These are phyloP conservation scores for Psilopsiagon aurifrons DNA, from an alignment of 2,113 vertebrate genomes.

Conservation along the genomic window DNA sequence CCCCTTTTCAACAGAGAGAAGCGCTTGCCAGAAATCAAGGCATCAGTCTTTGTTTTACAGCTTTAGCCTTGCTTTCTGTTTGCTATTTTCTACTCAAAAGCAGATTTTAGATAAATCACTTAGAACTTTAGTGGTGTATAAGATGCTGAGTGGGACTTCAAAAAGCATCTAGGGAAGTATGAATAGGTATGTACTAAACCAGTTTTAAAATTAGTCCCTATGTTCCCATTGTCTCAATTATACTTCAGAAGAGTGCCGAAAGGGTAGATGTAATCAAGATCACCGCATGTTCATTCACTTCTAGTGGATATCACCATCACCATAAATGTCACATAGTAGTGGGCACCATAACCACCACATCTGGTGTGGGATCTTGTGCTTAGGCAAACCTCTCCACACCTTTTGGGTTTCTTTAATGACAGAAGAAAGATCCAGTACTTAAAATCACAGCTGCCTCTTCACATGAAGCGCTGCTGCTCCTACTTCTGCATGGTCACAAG, in stretches of 20 bases:
- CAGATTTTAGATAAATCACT: neutral
- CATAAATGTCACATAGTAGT: neutral
- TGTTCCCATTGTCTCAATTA: neutral
- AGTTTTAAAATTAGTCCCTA: neutral
- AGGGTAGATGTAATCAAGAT: neutral
- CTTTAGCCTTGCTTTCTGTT: neutral
- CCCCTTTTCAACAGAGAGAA: neutral
- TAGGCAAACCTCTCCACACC: neutral
- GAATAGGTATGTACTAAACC: neutral
- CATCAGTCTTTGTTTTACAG: neutral
- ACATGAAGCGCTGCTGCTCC: accelerated
- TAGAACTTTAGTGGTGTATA: neutral
- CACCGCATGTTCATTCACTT: neutral
- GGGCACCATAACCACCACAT: neutral
- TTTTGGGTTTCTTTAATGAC: neutral
- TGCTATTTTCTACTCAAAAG: neutral
- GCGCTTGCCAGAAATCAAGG: neutral
- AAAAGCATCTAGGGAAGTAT: neutral
- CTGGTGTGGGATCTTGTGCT: neutral
- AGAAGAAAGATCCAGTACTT: neutral
- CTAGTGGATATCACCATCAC: neutral
- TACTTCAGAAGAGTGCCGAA: neutral
- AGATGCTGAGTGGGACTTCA: neutral
- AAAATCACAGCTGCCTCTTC: neutral
- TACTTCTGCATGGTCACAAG: accelerated